Base-by-base conservation (phyloP, 1,140 invertebrate genomes). In the Prorops nasuta region DNA sequence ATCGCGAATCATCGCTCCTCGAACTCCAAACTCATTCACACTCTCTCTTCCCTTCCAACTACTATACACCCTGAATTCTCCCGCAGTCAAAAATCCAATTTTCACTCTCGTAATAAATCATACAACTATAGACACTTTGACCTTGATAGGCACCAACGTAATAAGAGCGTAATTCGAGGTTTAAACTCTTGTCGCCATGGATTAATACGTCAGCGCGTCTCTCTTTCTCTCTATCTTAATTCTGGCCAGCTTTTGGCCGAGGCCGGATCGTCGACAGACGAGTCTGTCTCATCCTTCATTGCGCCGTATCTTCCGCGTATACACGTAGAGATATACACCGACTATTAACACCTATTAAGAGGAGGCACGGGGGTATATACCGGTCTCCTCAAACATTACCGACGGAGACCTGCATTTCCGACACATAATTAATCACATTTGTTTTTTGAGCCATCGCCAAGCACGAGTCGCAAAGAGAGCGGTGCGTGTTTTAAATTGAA, bases 221-320 rank as follows among this genome's bases (percentile, higher is more conserved):
- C 38, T 43, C 41, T 51, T 31, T 44, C 41, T 44, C 36, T 38
- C 17, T 40, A 20, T 22, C 28, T 38, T 18, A 15, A 36, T 44
- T 16, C 40, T 21, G 12, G 36, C 18, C 7, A 6, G 20, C 18
- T 18, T 18, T 6, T 20, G 7, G 9, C 9, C 32, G 44, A 41
- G 32, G 44, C 47, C 37, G 47, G 44, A 48, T 40, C 28, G 36
- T 52, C 37, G 45, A 28, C 47, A 47, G 46, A 40, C 41, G 14
- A 12, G 15, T 19, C 36, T 32, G 10, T 21, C 31, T 14, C 10
- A 8, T 35, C 19, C 22, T 41, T n/a, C 37, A 9, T 10, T 7
- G 10, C 15, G 1, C 1, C 21, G 22, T 31, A 19, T 36, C 37
- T 22, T 18, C 44, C 44, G 7, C 15, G 44, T n/a, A 12, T 17